Evolutionary conservation across 2,888 invertebrate species (phyloP).

Genomic region (Schizotus pectinicornis): DNA sequence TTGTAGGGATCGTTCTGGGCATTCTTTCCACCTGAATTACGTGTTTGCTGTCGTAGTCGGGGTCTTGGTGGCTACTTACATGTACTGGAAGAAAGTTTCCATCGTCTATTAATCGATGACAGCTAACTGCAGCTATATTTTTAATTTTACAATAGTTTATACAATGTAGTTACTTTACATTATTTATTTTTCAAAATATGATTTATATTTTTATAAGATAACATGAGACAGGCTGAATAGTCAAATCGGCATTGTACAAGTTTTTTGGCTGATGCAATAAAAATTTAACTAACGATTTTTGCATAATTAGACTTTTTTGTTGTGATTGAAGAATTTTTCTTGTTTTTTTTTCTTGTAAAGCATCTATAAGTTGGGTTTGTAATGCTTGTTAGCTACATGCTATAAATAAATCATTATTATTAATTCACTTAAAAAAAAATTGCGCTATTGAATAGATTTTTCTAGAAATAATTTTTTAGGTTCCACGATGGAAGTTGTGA

Average conservation of each 20-base stretch:
- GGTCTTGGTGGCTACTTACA: conserved; percentile 57
- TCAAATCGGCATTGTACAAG: too few species aligned
- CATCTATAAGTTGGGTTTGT: too few species aligned
- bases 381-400: too few species aligned
- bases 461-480: neutral
- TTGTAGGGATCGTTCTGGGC: conserved; percentile 53
- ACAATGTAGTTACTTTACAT: conserved; percentile 2
- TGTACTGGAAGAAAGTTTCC: conserved; percentile 51
- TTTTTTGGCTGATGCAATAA: conserved; percentile 1
- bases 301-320: neutral
- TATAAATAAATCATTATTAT: too few species aligned
- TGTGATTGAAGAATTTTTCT: too few species aligned
- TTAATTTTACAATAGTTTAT: neutral
- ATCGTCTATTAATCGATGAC: conserved; percentile 21
- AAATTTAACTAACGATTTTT: neutral
- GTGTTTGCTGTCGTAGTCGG: conserved; percentile 60
- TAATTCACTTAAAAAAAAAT: neutral
- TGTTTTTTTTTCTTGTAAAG: too few species aligned
- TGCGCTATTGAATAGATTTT: neutral
- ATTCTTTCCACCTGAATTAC: conserved; percentile 60
- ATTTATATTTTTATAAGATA: conserved; percentile 1
- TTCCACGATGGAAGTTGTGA: conserved; percentile 40
- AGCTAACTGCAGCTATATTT: neutral
- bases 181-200: neutral
- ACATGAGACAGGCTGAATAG: neutral